These are phyloP conservation scores for Eupeodes corollae DNA, from an alignment of 1,140 invertebrate genomes.

Conservation along the genomic window DNA sequence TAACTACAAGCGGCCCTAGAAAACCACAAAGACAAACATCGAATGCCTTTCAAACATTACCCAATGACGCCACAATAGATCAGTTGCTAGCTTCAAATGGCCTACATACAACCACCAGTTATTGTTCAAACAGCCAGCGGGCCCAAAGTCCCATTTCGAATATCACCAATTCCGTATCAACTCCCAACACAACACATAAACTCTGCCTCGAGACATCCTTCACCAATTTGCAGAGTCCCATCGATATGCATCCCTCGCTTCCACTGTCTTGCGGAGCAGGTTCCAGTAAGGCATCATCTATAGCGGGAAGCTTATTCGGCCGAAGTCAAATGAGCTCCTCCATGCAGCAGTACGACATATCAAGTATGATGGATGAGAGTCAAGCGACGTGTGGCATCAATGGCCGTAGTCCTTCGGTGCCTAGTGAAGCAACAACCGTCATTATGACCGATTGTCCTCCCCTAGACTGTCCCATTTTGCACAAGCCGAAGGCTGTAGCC, in stretches of 20 bases:
- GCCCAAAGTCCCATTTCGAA: constrained; percentile 27
- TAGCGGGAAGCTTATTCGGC: constrained; percentile 36
- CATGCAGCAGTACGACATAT: constrained; percentile 22
- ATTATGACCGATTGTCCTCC: constrained; percentile 7
- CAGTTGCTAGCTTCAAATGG: too few relatives aligned
- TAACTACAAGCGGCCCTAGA: constrained; percentile 58
- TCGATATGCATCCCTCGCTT: constrained; percentile 27
- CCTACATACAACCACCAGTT: too few relatives aligned
- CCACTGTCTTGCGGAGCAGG: constrained; percentile 6
- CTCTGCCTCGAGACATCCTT: constrained; percentile 66
- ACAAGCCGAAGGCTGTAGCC: constrained; percentile 23
- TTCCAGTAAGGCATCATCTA: constrained; percentile 37
- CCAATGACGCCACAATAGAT: constrained; percentile 13
- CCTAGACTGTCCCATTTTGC: background rate
- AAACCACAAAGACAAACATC: constrained; percentile 51
- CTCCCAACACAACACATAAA: constrained; percentile 44
- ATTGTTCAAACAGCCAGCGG: background rate
- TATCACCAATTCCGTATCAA: constrained; percentile 28
- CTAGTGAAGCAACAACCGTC: constrained; percentile 23
- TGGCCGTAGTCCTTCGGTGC: constrained; percentile 23
- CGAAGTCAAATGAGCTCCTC: constrained; percentile 27
- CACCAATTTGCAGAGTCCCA: constrained; percentile 49
- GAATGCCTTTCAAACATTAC: constrained; percentile 31
- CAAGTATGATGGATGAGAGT: constrained; percentile 27
- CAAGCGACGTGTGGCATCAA: constrained; percentile 20